These are phyloP conservation scores for Phlogophora meticulosa DNA, from an alignment of 2,888 invertebrate species.

Conservation along the genomic window DNA sequence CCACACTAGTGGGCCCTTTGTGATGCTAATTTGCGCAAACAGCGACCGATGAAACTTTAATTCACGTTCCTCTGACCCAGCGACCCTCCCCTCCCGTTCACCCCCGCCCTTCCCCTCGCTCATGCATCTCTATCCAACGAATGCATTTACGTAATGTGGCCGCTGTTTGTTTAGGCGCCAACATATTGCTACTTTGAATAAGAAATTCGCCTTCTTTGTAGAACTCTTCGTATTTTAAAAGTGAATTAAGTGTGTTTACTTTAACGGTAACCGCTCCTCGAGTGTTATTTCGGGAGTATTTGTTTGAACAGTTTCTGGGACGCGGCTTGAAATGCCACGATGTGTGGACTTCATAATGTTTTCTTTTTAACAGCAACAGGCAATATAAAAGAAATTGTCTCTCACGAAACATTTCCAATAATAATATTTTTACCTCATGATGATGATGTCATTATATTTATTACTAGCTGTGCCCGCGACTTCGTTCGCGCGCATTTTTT, in stretches of 20 bases:
- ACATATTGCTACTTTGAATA: slow-evolving; percentile 88
- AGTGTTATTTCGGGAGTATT: slow-evolving; percentile 53
- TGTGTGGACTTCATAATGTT: slow-evolving; percentile 1
- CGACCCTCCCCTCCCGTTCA: slow-evolving; percentile 21
- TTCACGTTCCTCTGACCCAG: slow-evolving; percentile 56
- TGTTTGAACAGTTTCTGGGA: slow-evolving; percentile 50
- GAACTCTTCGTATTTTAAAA: slow-evolving; percentile 66
- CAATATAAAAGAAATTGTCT: background rate
- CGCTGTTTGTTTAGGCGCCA: slow-evolving; percentile 85
- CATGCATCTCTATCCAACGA: slow-evolving; percentile 75
- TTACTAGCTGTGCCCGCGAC: no score
- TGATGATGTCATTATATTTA: no score
- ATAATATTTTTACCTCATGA: no score
- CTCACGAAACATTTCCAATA: background rate
- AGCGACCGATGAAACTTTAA: slow-evolving; percentile 74
- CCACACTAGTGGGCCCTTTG: slow-evolving; percentile 70
- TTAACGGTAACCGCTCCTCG: slow-evolving; percentile 59
- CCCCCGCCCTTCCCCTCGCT: slow-evolving; percentile 55
- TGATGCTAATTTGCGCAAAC: slow-evolving; percentile 82
- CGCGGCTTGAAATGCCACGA: slow-evolving; percentile 12
- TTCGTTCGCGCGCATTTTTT: no score
- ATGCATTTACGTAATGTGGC: slow-evolving; percentile 78
- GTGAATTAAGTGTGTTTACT: slow-evolving; percentile 70
- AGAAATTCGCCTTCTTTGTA: slow-evolving; percentile 79
- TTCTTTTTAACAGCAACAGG: slow-evolving; percentile 5